Evolutionary conservation across 2,797 vertebrate genomes (phyloP), one percentile per base, ranked within the genome.

Genomic region (Ispidina picta): DNA sequence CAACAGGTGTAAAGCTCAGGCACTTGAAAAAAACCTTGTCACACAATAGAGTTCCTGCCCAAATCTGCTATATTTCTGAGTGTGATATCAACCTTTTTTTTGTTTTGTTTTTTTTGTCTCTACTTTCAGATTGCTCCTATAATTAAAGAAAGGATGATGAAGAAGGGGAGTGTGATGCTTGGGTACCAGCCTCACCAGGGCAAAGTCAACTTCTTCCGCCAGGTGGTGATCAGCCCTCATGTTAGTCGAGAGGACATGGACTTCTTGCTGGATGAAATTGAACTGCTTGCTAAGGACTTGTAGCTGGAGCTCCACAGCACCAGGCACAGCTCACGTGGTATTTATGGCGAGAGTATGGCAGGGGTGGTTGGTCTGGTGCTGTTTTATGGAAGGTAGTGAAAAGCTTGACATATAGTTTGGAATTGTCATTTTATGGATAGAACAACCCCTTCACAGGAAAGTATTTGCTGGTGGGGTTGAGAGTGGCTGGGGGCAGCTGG

Each of bases 141-240:
- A 86, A 96, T 99, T 79, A 99, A 99, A 90, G 98, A 98, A 95
- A 97, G 97, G 31, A 98, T 98, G 98, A 98, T 98, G 98, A 98
- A 98, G 97, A 98, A 96, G 33, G 98, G 98, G 60, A 98, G 98
- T 69, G 96, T 98, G 97, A 98, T 98, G 98, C 86, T 98, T 70
- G 96, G 98, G 43, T 98, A 98, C 95, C 98, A 99, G 92, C 96
- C 98, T 15, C 98, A 98, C 33, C 75, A 71, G 6, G 97, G 96
- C 90, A 98, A 98, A 81, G 97, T 98, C 83, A 99, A 98, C 97
- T 98, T 98, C 91, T 98, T 99, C 96, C 98, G 98, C 72, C 98
- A 98, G 93, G 97, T 98, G 74, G 80, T 98, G 73, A 98, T 99
- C 96, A 98, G 97, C 74, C 98, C 98, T 0, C 98, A 98, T 72